Conservation (phyloP, 2,113 vertebrate species). For the Tiliqua scincoides region DNA sequence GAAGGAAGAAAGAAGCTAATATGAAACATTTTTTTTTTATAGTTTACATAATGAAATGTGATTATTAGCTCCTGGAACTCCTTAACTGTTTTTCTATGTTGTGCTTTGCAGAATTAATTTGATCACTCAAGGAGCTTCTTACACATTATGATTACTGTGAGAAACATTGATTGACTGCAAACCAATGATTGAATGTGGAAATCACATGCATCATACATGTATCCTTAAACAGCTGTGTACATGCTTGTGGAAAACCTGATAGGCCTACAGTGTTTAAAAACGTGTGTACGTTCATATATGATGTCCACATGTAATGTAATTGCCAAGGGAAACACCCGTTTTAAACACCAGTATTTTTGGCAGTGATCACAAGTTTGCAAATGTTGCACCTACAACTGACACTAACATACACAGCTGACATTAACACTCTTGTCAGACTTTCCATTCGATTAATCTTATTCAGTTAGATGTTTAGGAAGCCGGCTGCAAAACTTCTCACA, state of each 20-base stretch:
- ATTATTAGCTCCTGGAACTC: conserved; percentile 24
- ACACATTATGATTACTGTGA: background rate
- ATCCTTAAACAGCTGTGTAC: background rate
- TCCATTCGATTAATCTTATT: background rate
- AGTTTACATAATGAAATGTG: background rate
- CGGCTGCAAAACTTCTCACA: background rate
- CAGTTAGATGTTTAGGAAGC: background rate
- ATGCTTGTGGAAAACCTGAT: background rate
- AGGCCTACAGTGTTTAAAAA: background rate
- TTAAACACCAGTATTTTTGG: background rate
- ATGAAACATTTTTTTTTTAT: conserved; percentile 7
- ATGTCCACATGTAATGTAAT: background rate
- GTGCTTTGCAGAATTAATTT: background rate
- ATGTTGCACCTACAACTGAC: background rate
- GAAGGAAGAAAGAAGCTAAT: conserved; percentile 52
- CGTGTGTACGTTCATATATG: background rate
- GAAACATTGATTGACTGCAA: too few species aligned
- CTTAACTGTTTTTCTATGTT: background rate
- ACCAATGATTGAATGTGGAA: too few species aligned
- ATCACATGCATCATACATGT: too few species aligned
- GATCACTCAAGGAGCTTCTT: background rate
- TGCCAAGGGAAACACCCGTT: background rate
- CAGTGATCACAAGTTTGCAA: background rate
- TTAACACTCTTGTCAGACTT: background rate
- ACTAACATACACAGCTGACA: background rate